Evolutionary conservation across 1,140 invertebrate genomes (phyloP).

Genomic region (Propsilocerus akamusi): DNA sequence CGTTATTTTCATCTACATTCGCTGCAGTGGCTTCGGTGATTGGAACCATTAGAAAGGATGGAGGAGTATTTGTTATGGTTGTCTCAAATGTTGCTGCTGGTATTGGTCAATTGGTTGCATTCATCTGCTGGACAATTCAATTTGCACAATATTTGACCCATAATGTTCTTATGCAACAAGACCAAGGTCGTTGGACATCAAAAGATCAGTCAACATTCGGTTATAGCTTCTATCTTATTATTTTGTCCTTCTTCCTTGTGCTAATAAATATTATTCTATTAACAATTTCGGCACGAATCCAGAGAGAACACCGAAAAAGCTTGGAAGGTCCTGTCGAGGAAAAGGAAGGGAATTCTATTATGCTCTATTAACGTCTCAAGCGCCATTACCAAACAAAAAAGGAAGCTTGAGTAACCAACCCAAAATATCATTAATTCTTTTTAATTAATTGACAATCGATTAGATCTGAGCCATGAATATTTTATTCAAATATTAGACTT

Average conservation of each 20-base stretch:
- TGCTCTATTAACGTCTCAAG: background rate
- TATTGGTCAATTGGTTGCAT: conserved; percentile 17
- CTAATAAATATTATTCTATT: conserved; percentile 17
- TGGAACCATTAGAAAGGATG: conserved; percentile 10
- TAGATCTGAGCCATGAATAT: too few relatives aligned
- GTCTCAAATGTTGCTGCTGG: conserved; percentile 10
- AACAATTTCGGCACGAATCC: conserved; percentile 11
- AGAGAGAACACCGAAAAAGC: background rate
- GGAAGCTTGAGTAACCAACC: too few relatives aligned
- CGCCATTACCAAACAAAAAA: too few relatives aligned
- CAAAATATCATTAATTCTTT: too few relatives aligned
- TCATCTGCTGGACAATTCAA: conserved; percentile 20
- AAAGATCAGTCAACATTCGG: conserved; percentile 17
- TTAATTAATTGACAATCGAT: too few relatives aligned
- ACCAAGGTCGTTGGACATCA: conserved; percentile 19
- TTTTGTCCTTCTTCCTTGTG: conserved; percentile 17
- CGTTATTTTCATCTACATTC: conserved; percentile 16
- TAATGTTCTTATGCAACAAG: conserved; percentile 17
- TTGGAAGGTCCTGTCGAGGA: background rate
- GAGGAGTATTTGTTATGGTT: background rate
- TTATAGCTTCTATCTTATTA: conserved; percentile 22
- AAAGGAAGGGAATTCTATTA: background rate
- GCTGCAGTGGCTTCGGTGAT: conserved; percentile 20
- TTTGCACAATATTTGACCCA: conserved; percentile 20
- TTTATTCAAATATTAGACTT: too few relatives aligned